These are phyloP conservation scores for Ophioninae sp. DNA, from an alignment of 2,888 invertebrate genomes.

Conservation along the genomic window DNA sequence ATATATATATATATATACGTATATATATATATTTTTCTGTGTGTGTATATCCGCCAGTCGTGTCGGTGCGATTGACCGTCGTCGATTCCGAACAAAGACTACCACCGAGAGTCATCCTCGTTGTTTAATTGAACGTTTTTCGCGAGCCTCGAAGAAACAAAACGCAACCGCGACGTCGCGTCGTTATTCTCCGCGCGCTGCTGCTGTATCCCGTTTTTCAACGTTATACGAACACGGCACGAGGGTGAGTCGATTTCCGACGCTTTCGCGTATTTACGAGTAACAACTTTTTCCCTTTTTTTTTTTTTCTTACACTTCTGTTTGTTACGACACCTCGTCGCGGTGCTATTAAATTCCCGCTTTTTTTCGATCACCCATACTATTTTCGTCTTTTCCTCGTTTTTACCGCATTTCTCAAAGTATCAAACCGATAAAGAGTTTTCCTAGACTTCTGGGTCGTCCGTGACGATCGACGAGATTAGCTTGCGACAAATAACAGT, in stretches of 20 bases:
- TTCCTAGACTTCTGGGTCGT: not conserved
- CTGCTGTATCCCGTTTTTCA: not conserved
- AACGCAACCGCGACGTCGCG: constrained; percentile 11
- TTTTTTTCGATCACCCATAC: not conserved
- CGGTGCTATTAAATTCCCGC: not conserved
- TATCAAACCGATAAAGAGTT: not conserved
- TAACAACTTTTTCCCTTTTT: not conserved
- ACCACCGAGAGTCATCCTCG: not conserved
- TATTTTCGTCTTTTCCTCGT: not conserved
- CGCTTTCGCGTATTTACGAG: constrained; percentile 4
- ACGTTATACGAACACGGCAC: constrained; percentile 17
- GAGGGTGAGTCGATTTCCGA: constrained; percentile 42
- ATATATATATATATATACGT: constrained; percentile 8
- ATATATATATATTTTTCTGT: not conserved
- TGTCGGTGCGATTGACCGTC: constrained; percentile 31
- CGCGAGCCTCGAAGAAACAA: not conserved
- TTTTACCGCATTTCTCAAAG: not conserved
- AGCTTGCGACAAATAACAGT: no score
- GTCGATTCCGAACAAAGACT: constrained; percentile 22
- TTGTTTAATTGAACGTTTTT: not conserved
- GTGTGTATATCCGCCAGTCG: not conserved
- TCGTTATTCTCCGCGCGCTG: constrained; percentile 5
- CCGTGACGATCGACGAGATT: not conserved
- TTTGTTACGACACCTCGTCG: not conserved
- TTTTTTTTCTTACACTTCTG: not conserved